phyloP scores from a whole-genome alignment of 2,113 vertebrate species.

The Ptilorrhoa leucosticta region DNA sequence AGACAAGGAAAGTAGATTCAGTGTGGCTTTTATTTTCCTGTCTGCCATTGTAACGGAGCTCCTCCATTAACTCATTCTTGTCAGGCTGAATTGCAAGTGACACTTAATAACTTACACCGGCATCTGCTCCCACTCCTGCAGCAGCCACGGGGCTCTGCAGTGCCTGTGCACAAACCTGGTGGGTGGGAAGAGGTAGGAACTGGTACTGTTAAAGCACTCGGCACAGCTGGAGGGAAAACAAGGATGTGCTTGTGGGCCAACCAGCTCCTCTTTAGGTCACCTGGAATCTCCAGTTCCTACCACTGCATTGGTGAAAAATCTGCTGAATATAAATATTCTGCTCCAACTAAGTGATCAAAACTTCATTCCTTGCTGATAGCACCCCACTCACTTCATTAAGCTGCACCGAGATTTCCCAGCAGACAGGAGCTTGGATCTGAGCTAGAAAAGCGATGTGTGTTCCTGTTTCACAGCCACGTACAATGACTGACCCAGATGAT shows the following conservation, averaged over 20 bases:
- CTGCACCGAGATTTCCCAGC: neutral
- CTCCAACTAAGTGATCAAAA: neutral
- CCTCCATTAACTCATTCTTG: conserved; percentile 37
- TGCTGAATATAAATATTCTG: neutral
- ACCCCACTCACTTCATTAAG: neutral
- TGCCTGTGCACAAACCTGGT: neutral
- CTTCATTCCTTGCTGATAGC: neutral
- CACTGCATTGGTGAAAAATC: rapidly evolving
- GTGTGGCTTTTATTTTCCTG: conserved; percentile 26
- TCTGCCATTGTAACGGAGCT: conserved; percentile 10
- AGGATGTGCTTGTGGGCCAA: neutral
- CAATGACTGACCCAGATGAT: neutral
- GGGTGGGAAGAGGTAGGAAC: rapidly evolving
- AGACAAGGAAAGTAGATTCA: conserved; percentile 17
- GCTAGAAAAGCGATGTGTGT: neutral
- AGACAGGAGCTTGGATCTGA: neutral
- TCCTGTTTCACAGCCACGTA: neutral
- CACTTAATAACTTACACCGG: neutral
- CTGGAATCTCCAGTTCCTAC: neutral
- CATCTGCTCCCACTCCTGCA: neutral
- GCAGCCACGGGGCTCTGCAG: neutral
- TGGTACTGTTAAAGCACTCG: rapidly evolving
- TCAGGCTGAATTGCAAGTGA: conserved; percentile 30
- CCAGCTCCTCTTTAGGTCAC: neutral
- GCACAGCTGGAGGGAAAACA: neutral